phyloP scores from a whole-genome alignment of 1,140 invertebrate species.

The Drosophila simulans region DNA sequence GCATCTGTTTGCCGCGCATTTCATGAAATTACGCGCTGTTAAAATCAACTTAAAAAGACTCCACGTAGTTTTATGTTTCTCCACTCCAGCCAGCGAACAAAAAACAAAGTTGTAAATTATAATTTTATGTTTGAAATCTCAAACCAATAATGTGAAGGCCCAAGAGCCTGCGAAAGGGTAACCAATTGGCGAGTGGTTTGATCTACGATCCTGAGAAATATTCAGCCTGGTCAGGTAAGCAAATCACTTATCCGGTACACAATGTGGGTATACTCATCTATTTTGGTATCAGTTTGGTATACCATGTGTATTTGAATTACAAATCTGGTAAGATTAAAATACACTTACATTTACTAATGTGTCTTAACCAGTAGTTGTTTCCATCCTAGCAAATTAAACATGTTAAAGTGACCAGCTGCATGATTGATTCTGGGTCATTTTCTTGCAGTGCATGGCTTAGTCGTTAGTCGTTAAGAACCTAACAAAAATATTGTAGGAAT shows the following conservation, averaged over 20 bases:
- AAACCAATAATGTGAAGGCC: slow-evolving; percentile 56
- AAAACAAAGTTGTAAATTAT: slow-evolving; percentile 81
- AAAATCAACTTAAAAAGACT: slow-evolving; percentile 78
- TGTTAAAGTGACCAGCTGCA: too few relatives aligned
- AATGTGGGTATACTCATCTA: not conserved
- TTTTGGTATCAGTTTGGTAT: not conserved
- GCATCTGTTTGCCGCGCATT: slow-evolving; percentile 55
- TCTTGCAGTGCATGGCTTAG: slow-evolving; percentile 11
- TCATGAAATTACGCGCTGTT: slow-evolving; percentile 71
- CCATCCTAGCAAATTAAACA: too few relatives aligned
- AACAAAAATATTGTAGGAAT: slow-evolving; percentile 52
- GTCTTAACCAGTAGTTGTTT: too few relatives aligned
- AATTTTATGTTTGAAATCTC: slow-evolving; percentile 79
- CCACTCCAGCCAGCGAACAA: slow-evolving; percentile 37
- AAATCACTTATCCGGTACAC: slow-evolving; percentile 9
- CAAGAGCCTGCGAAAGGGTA: slow-evolving; percentile 23
- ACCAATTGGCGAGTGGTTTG: slow-evolving; percentile 31
- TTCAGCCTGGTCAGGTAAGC: slow-evolving; percentile 6
- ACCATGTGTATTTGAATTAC: not conserved
- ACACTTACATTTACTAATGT: too few relatives aligned
- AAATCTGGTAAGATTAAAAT: not conserved
- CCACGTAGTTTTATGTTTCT: slow-evolving; percentile 75
- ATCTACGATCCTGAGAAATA: slow-evolving; percentile 9
- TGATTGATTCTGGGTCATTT: not conserved
- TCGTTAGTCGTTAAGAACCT: slow-evolving; percentile 52